These are phyloP conservation scores for Tenthredo mesomela DNA, from an alignment of 2,888 invertebrate genomes.

Conservation along the genomic window DNA sequence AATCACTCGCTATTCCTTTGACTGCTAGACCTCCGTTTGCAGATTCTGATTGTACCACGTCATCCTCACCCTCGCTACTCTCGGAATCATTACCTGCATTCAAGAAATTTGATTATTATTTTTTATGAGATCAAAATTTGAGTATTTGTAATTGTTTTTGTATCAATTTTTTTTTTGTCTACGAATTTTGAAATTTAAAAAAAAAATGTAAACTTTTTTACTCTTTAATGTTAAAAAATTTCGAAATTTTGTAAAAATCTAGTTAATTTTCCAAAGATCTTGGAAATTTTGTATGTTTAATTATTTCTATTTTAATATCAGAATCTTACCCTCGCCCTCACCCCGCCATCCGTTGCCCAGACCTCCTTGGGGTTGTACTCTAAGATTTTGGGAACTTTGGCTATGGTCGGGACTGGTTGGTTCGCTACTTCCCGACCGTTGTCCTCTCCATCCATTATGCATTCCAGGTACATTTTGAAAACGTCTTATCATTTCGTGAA, in stretches of 20 bases:
- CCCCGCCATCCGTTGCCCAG: slow-evolving; percentile 68
- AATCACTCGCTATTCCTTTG: slow-evolving; percentile 64
- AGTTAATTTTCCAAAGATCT: neutral
- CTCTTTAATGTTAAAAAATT: too few relatives aligned
- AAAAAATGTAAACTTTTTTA: too few relatives aligned
- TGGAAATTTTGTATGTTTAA: too few relatives aligned
- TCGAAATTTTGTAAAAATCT: too few relatives aligned
- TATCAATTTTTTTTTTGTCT: too few relatives aligned
- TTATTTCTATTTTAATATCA: neutral
- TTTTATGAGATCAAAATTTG: neutral
- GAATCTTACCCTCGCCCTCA: slow-evolving; percentile 63
- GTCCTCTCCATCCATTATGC: slow-evolving; percentile 70
- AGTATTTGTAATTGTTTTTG: neutral
- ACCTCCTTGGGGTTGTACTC: slow-evolving; percentile 69
- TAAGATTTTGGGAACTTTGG: slow-evolving; percentile 67
- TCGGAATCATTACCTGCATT: slow-evolving; percentile 70
- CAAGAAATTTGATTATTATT: neutral
- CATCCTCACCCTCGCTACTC: slow-evolving; percentile 71
- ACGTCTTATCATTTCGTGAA: slow-evolving; percentile 76
- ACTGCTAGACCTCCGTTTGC: slow-evolving; percentile 63
- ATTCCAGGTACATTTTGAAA: slow-evolving; percentile 73
- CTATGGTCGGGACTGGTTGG: slow-evolving; percentile 69
- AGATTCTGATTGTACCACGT: slow-evolving; percentile 65
- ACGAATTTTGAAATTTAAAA: too few relatives aligned
- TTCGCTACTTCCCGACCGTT: slow-evolving; percentile 68